Base-by-base conservation (phyloP, 2,888 invertebrate genomes). In the Nemurella pictetii region DNA sequence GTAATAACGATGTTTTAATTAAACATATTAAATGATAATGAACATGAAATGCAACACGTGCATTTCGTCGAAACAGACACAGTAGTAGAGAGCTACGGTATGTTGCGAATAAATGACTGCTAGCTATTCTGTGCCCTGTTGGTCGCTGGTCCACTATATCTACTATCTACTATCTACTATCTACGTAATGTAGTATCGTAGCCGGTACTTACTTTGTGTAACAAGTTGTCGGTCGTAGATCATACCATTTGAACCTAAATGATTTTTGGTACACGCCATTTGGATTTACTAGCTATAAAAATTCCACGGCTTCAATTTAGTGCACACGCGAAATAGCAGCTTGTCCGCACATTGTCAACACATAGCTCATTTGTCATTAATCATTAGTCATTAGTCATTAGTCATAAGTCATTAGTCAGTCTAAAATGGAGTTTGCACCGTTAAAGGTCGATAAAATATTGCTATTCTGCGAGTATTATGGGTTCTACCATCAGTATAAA, bases 301-400 rank as follows among this genome's bases (percentile, higher is more conserved):
- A 78, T 78, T 78, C 78, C 78, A 15, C 27, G 29, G 78, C 30
- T 30, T 78, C 78, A 78, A 78, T 78, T 78, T 78, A 78, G 78
- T 78, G 78, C 78, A 78, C 12, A 55, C 30, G 27, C 78, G 5
- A 30, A 78, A 78, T 78, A 30, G 78, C 27, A 78, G 30, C 20
- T 20, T 35, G 35, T 35, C 55, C 9, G 29, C 27, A 78, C 55
- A 15, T 12, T 55, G 55, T 55, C 55, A 20, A 20, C 9, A n/a
- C n/a, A n/a, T n/a, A n/a, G n/a, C n/a, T n/a, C n/a, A n/a, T n/a
- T n/a, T n/a, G n/a, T n/a, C n/a, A n/a, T n/a, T n/a, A n/a, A n/a
- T n/a, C n/a, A n/a, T n/a, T n/a, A n/a, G n/a, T n/a, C n/a, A n/a
- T n/a, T n/a, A n/a, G n/a, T n/a, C n/a, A n/a, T n/a, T n/a, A n/a